A percentile compares a stretch with the other conserved stretches of the same genome.
Conservation (phyloP, 2,797 vertebrate genomes). For the Molossus molossus region DNA sequence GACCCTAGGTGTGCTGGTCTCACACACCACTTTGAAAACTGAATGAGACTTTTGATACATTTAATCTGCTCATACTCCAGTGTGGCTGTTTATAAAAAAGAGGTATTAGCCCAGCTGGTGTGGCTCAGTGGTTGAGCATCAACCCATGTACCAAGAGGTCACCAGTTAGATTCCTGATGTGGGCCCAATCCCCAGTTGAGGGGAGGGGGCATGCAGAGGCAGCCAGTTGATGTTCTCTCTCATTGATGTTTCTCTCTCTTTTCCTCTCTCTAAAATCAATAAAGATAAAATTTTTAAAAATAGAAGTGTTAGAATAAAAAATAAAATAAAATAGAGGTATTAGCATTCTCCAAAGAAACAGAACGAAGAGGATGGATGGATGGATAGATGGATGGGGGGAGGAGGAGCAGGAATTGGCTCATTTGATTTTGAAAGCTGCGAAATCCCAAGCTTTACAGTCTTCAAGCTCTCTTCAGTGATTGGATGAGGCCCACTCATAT, state of each 20-base stretch:
- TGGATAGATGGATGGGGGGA: too few relatives aligned
- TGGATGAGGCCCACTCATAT: neutral
- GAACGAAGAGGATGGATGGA: neutral
- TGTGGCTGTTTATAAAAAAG: conserved; percentile 56
- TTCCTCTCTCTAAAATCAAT: too few relatives aligned
- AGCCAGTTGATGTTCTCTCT: too few relatives aligned
- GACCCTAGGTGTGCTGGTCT: neutral
- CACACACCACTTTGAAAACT: neutral
- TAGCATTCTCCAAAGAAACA: conserved; percentile 41
- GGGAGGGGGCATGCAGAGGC: too few relatives aligned
- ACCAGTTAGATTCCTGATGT: too few relatives aligned
- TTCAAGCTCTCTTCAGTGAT: neutral
- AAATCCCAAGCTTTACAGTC: neutral
- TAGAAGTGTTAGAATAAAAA: too few relatives aligned
- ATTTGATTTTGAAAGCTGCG: neutral
- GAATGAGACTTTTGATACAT: neutral
- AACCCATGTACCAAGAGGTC: too few relatives aligned
- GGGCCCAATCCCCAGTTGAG: too few relatives aligned
- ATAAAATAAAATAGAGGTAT: conserved; percentile 32
- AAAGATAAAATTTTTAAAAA: too few relatives aligned
- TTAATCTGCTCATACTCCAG: neutral
- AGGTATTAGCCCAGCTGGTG: neutral
- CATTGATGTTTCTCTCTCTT: too few relatives aligned
- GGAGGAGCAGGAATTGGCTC: neutral
- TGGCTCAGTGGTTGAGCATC: too few relatives aligned